These are phyloP conservation scores for Sarcophaga peregrina DNA, from an alignment of 1,140 invertebrate genomes.

Conservation along the genomic window DNA sequence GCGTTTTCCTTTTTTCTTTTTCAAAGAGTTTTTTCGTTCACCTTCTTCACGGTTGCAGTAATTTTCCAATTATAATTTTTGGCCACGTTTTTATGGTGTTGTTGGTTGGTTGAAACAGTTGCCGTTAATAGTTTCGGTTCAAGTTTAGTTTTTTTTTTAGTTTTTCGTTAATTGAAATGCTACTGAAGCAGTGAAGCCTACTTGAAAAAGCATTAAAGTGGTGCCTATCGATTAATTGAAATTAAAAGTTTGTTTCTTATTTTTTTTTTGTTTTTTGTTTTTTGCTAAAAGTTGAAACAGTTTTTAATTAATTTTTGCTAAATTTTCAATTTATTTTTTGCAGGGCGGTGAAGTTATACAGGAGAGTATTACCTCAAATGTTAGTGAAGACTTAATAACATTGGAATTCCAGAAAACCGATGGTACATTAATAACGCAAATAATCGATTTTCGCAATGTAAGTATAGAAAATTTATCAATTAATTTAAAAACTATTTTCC, in stretches of 20 bases:
- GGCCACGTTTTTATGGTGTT: conserved; percentile 1
- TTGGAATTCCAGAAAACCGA: conserved; percentile 91
- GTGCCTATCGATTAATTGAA: conserved; percentile 30
- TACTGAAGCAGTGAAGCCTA: not conserved
- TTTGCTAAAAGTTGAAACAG: not conserved
- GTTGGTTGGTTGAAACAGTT: not conserved
- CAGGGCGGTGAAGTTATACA: conserved; percentile 93
- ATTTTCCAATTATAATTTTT: conserved; percentile 14
- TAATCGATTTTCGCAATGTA: conserved; percentile 94
- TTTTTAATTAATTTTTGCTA: conserved; percentile 29
- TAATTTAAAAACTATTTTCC: too few species aligned
- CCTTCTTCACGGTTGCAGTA: too few species aligned
- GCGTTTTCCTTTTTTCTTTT: too few species aligned
- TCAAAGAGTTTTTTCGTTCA: too few species aligned
- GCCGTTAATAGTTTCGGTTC: not conserved
- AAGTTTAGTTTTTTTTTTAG: conserved; percentile 2
- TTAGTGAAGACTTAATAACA: conserved; percentile 87
- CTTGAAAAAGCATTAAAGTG: too few species aligned
- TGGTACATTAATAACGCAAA: conserved; percentile 89
- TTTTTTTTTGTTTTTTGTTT: too few species aligned
- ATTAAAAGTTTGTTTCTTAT: conserved; percentile 8
- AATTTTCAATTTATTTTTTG: conserved; percentile 53
- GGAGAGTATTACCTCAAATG: conserved; percentile 91
- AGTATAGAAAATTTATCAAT: conserved; percentile 63
- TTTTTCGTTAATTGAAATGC: not conserved